Evolutionary conservation across 2,113 vertebrate genomes (phyloP), one percentile per base, ranked within the genome.

Genomic region (Callospermophilus lateralis): DNA sequence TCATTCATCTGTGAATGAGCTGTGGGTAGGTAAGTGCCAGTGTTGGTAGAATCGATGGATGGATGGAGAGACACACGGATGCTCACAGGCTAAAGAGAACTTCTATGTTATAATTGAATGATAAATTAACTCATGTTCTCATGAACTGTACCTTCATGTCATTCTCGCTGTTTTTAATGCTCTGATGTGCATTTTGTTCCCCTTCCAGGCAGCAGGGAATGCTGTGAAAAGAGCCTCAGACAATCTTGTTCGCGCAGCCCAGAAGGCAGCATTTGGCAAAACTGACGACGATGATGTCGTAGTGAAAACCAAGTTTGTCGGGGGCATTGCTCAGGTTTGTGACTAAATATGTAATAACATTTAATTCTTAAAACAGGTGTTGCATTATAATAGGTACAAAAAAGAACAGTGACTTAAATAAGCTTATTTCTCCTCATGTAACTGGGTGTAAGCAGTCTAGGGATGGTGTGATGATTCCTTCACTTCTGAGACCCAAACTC

Each of bases 161-260:
- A 13, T 94, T 93, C 92, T 95, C 78, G 4, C 94, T 26, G 32
- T 81, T 4, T 84, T 94, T 98, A 26, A 98, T 86, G 4, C 61
- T 16, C 17, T 2, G 37, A 1, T 65, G 8, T 90, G 9, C 48
- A n/a, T 90, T 67, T 89, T 85, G 17, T 86, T 78, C 77, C 80
- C 48, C 85, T 95, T 83, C 32, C 89, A 99, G 99, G 99, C 99
- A 78, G 99, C 99, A 58, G 99, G 99, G 34, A 99, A 99, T 30
- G 99, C 99, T n/a, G 99, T 99, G 95, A 99, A 99, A 96, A 98
- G 99, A 94, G 99, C 99, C 0, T 99, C 99, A 28, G 99, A 99
- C 99, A 99, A 99, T 97, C 99, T 99, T n/a, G 99, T 99, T 24
- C 99, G 99, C 96, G 99, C 99, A 0, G 99, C 99, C n/a, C 99